Conservation (phyloP, 2,888 invertebrate genomes). For the Labia minor region DNA sequence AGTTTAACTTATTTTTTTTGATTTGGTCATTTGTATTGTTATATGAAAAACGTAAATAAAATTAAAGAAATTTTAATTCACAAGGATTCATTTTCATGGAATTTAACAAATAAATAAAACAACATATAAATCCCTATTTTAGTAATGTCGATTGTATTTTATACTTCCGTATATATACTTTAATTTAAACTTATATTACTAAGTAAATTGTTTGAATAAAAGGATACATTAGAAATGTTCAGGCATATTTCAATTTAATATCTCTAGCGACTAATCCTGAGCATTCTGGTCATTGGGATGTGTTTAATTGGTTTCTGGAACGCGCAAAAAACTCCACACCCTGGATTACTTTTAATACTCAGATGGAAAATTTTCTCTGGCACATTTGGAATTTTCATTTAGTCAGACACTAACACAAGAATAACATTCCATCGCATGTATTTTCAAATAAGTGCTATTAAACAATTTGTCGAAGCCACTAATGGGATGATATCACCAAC, state of each 20-base stretch:
- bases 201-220: conserved; percentile 13
- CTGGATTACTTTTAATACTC: conserved; percentile 5
- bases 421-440: neutral
- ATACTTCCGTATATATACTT: neutral
- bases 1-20: too few relatives aligned
- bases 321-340: conserved; percentile 2
- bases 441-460: neutral
- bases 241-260: conserved; percentile 5
- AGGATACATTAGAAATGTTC: neutral
- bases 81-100: too few relatives aligned
- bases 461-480: conserved; percentile 7
- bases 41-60: too few relatives aligned
- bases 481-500: neutral
- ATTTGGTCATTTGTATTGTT: too few relatives aligned
- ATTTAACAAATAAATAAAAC: too few relatives aligned
- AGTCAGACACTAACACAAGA: conserved; percentile 1
- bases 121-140: too few relatives aligned
- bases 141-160: conserved; percentile 15
- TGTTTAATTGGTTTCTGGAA: conserved; percentile 1
- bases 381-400: neutral
- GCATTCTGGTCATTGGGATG: neutral
- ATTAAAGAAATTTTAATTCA: too few relatives aligned
- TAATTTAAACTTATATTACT: conserved; percentile 1
- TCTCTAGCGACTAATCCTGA: conserved; percentile 4
- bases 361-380: neutral